These are phyloP conservation scores for Leptinotarsa undecemlineata DNA, from an alignment of 1,140 invertebrate genomes.

Conservation along the genomic window DNA sequence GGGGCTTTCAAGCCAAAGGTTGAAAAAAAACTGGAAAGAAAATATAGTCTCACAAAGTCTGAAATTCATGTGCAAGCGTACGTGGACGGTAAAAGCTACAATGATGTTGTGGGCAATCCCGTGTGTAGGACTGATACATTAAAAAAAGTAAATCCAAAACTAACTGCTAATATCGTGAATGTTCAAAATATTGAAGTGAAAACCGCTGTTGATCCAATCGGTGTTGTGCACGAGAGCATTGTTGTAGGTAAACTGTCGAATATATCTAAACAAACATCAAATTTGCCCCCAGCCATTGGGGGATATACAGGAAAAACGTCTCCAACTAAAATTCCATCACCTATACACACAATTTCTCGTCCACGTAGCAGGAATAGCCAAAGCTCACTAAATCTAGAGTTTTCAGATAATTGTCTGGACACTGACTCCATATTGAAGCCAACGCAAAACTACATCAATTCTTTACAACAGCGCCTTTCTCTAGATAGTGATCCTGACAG, in stretches of 20 bases:
- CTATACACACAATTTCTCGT: slow-evolving; percentile 60
- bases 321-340: slow-evolving; percentile 66
- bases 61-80: slow-evolving; percentile 53
- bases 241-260: slow-evolving; percentile 49
- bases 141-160: slow-evolving; percentile 34
- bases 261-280: slow-evolving; percentile 54
- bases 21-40: slow-evolving; percentile 50
- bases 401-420: slow-evolving; percentile 60
- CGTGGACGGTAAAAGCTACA: slow-evolving; percentile 42
- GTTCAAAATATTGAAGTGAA: slow-evolving; percentile 45
- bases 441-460: slow-evolving; percentile 69
- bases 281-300: slow-evolving; percentile 46
- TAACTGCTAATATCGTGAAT: slow-evolving; percentile 46
- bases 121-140: slow-evolving; percentile 7
- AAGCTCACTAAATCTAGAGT: slow-evolving; percentile 48
- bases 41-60: slow-evolving; percentile 63
- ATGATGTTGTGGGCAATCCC: slow-evolving; percentile 29
- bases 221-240: slow-evolving; percentile 35
- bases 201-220: slow-evolving; percentile 17
- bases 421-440: slow-evolving; percentile 68
- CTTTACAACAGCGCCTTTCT: slow-evolving; percentile 62
- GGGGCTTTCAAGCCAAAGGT: slow-evolving; percentile 50
- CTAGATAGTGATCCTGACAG: slow-evolving; percentile 52
- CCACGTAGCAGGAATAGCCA: slow-evolving; percentile 58
- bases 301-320: slow-evolving; percentile 46